A percentile compares a stretch with the other conserved stretches of the same genome.
Evolutionary conservation across 2,888 invertebrate genomes (phyloP).

Genomic region (Leucophenga maculata): DNA sequence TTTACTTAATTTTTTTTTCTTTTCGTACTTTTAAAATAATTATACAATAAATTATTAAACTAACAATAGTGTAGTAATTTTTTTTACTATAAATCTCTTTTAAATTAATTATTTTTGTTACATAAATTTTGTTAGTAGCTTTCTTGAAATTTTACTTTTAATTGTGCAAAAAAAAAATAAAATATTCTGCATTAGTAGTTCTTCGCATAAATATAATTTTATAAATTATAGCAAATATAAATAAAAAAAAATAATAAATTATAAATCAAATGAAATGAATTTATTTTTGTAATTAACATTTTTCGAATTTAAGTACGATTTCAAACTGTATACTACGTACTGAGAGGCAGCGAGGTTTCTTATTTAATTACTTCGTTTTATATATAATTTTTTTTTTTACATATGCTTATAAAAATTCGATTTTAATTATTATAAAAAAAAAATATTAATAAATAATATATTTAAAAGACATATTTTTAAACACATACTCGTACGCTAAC

Average conservation of each 20-base stretch:
- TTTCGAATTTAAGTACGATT: conserved; percentile 31
- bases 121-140: conserved; percentile 15
- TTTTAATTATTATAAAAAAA: not conserved
- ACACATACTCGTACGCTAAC: too few relatives aligned
- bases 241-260: conserved; percentile 11
- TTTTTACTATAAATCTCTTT: not conserved
- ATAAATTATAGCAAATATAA: conserved; percentile 28
- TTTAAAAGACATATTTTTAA: not conserved
- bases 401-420: conserved; percentile 37
- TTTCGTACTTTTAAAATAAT: conserved; percentile 3
- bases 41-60: conserved; percentile 17
- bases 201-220: conserved; percentile 20
- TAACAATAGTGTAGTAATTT: conserved; percentile 1
- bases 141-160: conserved; percentile 20
- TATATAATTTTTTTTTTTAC: conserved; percentile 23
- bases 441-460: not conserved
- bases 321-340: conserved; percentile 53
- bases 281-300: conserved; percentile 26
- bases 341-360: conserved; percentile 71
- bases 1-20: conserved; percentile 9
- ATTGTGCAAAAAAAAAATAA: conserved; percentile 19
- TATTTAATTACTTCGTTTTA: conserved; percentile 28
- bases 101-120: conserved; percentile 17
- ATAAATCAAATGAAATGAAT: conserved; percentile 25
- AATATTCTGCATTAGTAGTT: too few relatives aligned